phyloP scores from a whole-genome alignment of 2,797 vertebrate genomes.

The Vireo griseus region DNA sequence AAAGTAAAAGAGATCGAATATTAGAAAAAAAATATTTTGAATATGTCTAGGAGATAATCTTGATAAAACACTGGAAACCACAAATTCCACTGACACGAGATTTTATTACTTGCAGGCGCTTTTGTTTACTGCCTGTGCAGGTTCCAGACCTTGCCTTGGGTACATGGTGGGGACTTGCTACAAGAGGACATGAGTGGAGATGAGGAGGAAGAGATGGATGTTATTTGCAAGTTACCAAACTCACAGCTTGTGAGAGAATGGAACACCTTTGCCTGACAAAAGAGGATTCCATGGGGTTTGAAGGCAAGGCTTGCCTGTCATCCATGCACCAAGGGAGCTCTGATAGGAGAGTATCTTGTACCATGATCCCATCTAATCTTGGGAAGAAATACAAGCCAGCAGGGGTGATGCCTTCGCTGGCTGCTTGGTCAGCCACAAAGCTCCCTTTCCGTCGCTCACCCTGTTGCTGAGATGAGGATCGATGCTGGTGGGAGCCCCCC shows the following conservation, averaged over 20 bases:
- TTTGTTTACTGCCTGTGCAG: not conserved
- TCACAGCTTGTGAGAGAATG: not conserved
- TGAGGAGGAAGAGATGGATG: not conserved
- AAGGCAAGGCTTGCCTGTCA: not conserved
- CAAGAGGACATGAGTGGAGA: not conserved
- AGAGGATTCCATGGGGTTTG: fast-evolving
- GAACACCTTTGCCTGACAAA: not conserved
- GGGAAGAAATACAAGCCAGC: not conserved
- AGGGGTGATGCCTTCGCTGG: not conserved
- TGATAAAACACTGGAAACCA: not conserved
- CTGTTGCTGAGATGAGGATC: fast-evolving
- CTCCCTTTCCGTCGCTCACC: not conserved
- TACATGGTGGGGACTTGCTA: not conserved
- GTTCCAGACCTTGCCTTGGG: not conserved
- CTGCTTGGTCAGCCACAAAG: not conserved
- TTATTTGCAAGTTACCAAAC: not conserved
- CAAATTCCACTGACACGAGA: not conserved
- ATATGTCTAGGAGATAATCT: not conserved
- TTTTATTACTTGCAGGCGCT: not conserved
- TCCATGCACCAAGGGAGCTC: fast-evolving
- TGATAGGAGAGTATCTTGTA: not conserved
- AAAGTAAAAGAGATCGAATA: not conserved
- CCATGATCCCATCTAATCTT: not conserved
- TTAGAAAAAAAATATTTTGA: not conserved
- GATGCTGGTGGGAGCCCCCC: not conserved